phyloP scores from a whole-genome alignment of 2,797 vertebrate species.

The Silurus aristotelis region DNA sequence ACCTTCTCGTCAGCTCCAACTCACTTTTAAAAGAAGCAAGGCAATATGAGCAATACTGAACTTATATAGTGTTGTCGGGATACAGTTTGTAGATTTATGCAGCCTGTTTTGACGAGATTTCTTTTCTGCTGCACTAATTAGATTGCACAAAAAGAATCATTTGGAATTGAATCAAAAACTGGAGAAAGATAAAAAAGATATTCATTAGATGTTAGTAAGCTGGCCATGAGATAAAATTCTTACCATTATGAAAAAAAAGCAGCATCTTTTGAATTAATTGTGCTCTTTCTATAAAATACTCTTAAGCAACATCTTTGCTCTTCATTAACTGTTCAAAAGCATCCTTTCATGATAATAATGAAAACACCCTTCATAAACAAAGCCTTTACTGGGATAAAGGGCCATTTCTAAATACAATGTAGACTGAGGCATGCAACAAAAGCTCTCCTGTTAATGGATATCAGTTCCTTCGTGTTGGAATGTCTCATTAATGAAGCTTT shows the following conservation, averaged over 20 bases:
- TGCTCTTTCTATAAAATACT: slow-evolving; percentile 42
- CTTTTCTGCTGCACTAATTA: slow-evolving; percentile 25
- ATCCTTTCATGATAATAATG: slow-evolving; percentile 44
- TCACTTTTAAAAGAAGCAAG: slow-evolving; percentile 29
- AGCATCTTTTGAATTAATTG: slow-evolving; percentile 26
- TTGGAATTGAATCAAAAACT: slow-evolving; percentile 23
- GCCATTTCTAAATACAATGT: slow-evolving; percentile 36
- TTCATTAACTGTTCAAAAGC: slow-evolving; percentile 45
- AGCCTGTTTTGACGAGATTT: slow-evolving; percentile 27
- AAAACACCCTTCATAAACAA: slow-evolving; percentile 52
- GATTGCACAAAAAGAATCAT: slow-evolving; percentile 25
- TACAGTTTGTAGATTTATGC: slow-evolving; percentile 14
- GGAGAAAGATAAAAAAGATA: slow-evolving; percentile 9
- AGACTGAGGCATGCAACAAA: slow-evolving; percentile 37
- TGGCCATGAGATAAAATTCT: slow-evolving; percentile 26
- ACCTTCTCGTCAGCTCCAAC: slow-evolving; percentile 63
- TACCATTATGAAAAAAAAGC: slow-evolving; percentile 28
- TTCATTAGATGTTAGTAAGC: slow-evolving; percentile 11
- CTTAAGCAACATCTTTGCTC: slow-evolving; percentile 29
- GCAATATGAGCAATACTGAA: not conserved
- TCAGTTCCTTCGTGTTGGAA: slow-evolving; percentile 51
- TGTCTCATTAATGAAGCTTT: slow-evolving; percentile 51
- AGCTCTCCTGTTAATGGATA: slow-evolving; percentile 46
- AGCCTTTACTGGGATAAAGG: slow-evolving; percentile 47
- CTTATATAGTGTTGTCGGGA: not conserved